Evolutionary conservation across 2,113 vertebrate species (phyloP), one percentile per base, ranked within the genome.

Genomic region (Aplodontia rufa): DNA sequence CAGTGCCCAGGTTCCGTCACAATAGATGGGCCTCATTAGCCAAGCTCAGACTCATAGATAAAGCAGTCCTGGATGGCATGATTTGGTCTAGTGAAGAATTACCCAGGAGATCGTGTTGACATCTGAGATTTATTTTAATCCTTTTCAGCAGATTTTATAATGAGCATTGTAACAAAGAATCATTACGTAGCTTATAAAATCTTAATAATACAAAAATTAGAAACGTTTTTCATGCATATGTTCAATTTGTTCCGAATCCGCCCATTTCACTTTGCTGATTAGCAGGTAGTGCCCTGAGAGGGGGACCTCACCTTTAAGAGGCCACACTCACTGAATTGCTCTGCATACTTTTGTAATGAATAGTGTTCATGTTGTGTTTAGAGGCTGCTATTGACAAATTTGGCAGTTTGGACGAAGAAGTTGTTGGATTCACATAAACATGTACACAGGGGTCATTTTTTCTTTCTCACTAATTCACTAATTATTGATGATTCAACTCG

Each of bases 51-150:
- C 92, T 95, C 96, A 94, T 94, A 94, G 96, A 97, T 97, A 95
- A 96, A 84, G 91, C 75, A 93, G 91, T 78, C 60, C 2, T 80
- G 71, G 92, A 91, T 93, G 91, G 94, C 87, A 97, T 95, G 74
- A 0, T 96, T 96, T 81, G 93, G 92, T 58, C 86, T 86, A 66
- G 86, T 97, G 96, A 98, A 96, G 88, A 95, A 98, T 97, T 78
- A 83, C 82, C 78, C 79, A 78, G 83, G 93, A 97, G 94, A 97
- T 74, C 95, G 91, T 97, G 97, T 95, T 96, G 95, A 93, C 96
- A 97, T 97, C 93, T 98, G 87, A 97, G 96, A 98, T 98, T 97
- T 97, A 97, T 97, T 98, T 96, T 97, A 95, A 97, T 97, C 96
- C 87, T 69, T 92, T 87, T 87, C 91, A 92, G 85, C 97, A 97